Evolutionary conservation across 2,888 invertebrate species (phyloP).

Genomic region (Muschampia plurimacula): DNA sequence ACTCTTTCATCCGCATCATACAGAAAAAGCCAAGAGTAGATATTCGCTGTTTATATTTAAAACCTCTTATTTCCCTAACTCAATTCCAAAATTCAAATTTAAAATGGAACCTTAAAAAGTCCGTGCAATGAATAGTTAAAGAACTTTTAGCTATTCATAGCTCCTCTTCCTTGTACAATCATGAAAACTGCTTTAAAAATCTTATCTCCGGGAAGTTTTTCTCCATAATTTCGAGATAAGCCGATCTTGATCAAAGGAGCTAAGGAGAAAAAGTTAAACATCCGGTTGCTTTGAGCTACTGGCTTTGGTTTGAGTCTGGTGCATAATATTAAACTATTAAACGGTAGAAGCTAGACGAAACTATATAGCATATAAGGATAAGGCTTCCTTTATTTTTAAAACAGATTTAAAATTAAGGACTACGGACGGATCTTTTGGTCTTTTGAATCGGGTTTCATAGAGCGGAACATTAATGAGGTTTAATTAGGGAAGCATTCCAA

Average conservation of each 20-base stretch:
- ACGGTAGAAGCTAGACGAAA: conserved; percentile 17
- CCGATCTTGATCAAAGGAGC: conserved; percentile 39
- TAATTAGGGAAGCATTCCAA: conserved; percentile 1
- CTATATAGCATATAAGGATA: background rate
- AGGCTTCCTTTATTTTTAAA: background rate
- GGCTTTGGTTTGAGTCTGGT: conserved; percentile 29
- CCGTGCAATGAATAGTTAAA: conserved; percentile 8
- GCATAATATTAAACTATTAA: conserved; percentile 37
- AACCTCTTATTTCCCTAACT: background rate
- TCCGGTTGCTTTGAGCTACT: conserved; percentile 36
- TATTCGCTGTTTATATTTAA: background rate
- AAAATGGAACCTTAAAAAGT: conserved; percentile 22
- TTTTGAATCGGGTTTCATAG: background rate
- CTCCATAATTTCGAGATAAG: conserved; percentile 39
- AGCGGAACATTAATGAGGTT: conserved; percentile 6
- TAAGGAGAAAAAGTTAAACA: conserved; percentile 37
- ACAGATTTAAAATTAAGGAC: conserved; percentile 4
- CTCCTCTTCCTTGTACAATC: conserved; percentile 39
- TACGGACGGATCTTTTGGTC: background rate
- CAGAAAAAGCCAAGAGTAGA: background rate
- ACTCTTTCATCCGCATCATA: no score
- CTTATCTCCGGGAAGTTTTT: conserved; percentile 37
- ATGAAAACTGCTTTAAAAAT: conserved; percentile 40
- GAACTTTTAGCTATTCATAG: conserved; percentile 31
- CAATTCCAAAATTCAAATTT: conserved; percentile 2